Percentiles rank a stretch among this genome's conserved stretches.
Evolutionary conservation across 1,140 invertebrate species (phyloP).

Genomic region (Lethocerus indicus): DNA sequence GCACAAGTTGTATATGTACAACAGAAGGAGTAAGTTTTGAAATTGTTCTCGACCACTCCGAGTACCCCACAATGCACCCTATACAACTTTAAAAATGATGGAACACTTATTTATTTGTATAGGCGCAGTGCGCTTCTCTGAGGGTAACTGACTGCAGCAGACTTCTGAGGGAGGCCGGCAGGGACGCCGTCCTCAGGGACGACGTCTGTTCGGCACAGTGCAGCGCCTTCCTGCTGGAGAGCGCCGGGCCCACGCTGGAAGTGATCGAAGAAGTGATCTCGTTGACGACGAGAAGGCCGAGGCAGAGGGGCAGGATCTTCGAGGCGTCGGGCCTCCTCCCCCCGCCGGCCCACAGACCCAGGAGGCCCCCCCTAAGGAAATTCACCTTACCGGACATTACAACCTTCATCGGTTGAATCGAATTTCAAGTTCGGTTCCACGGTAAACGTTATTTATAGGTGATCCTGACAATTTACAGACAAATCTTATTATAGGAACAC

Average conservation of each 20-base stretch:
- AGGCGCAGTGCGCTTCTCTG: constrained; percentile 78
- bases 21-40: constrained; percentile 50
- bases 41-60: too few relatives aligned
- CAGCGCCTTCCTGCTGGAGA: constrained; percentile 36
- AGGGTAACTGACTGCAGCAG: constrained; percentile 74
- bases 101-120: constrained; percentile 11
- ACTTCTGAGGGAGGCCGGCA: constrained; percentile 59
- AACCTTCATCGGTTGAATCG: too few relatives aligned
- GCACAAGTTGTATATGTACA: constrained; percentile 73
- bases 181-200: constrained; percentile 63
- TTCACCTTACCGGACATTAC: too few relatives aligned
- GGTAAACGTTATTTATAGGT: too few relatives aligned
- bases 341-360: constrained; percentile 33
- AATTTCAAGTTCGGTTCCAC: too few relatives aligned
- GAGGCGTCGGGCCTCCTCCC: constrained; percentile 18
- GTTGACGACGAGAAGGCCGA: not conserved
- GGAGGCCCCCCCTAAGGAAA: not conserved
- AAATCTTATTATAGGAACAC: too few relatives aligned
- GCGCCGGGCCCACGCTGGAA: constrained; percentile 18
- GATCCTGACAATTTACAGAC: too few relatives aligned
- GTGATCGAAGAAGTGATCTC: not conserved
- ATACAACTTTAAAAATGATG: not conserved
- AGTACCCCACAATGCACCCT: too few relatives aligned
- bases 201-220: constrained; percentile 84
- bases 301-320: constrained; percentile 5